Percentiles rank a stretch among this genome's conserved stretches.
Conservation (phyloP, 2,797 vertebrate species). For the Cyprinodon diabolis region DNA sequence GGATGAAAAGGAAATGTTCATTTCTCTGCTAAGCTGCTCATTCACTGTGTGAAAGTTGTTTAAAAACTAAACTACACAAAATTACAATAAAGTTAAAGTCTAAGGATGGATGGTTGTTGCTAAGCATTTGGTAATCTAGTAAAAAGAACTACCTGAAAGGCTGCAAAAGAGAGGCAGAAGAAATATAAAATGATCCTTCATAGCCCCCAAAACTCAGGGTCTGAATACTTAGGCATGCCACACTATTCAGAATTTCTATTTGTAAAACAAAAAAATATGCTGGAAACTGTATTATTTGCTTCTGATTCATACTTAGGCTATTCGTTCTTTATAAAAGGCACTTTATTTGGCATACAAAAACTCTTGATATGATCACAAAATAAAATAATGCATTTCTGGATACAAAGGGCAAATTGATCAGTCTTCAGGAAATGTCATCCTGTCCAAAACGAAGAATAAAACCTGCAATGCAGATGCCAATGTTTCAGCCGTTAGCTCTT, state of each 20-base stretch:
- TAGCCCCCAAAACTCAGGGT: neutral
- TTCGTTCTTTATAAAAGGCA: neutral
- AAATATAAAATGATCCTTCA: neutral
- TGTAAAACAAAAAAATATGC: neutral
- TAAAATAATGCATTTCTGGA: neutral
- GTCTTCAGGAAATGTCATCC: neutral
- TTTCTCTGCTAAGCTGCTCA: no score
- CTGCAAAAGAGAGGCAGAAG: neutral
- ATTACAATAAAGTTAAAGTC: no score
- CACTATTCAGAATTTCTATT: neutral
- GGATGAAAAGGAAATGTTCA: no score
- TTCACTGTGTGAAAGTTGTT: no score
- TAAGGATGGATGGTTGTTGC: no score
- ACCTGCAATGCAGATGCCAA: neutral
- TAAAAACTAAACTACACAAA: no score
- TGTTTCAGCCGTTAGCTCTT: neutral
- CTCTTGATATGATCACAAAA: neutral
- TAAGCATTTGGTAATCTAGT: neutral
- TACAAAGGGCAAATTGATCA: neutral
- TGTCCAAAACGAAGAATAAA: neutral
- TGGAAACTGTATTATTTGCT: neutral
- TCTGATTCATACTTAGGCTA: neutral
- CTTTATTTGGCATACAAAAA: neutral
- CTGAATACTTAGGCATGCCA: neutral
- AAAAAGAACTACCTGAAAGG: neutral